phyloP scores from a whole-genome alignment of 2,888 invertebrate species.

The Scaptomyza parva region DNA sequence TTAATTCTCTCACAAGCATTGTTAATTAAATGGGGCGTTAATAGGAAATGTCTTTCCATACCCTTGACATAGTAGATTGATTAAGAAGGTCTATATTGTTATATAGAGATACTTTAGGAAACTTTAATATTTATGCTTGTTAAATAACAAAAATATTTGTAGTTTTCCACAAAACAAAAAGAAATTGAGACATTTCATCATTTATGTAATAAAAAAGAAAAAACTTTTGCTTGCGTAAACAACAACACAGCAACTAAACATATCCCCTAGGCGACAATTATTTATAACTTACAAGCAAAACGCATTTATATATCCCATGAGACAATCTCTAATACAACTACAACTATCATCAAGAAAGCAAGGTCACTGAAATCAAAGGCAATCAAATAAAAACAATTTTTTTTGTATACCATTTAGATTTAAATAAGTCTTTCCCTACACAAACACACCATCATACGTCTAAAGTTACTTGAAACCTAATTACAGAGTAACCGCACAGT shows the following conservation, averaged over 20 bases:
- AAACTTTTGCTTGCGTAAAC: neutral
- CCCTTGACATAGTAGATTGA: conserved; percentile 6
- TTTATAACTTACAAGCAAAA: neutral
- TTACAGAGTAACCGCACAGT: conserved; percentile 11
- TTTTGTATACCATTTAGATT: too few species aligned
- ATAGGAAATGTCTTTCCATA: conserved; percentile 29
- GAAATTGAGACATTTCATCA: too few species aligned
- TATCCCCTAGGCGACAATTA: neutral
- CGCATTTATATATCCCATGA: neutral
- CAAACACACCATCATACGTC: too few species aligned
- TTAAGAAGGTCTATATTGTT: neutral
- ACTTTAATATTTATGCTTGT: neutral
- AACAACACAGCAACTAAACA: neutral
- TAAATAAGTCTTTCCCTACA: too few species aligned
- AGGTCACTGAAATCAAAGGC: too few species aligned
- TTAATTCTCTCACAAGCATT: conserved; percentile 36
- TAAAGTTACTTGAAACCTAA: too few species aligned
- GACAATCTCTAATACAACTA: neutral
- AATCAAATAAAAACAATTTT: too few species aligned
- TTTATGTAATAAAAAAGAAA: neutral
- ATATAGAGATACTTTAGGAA: neutral
- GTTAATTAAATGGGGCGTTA: conserved; percentile 73
- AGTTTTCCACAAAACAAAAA: too few species aligned
- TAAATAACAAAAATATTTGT: neutral
- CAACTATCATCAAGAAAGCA: neutral